phyloP scores from a whole-genome alignment of 2,797 vertebrate species.

The Spinus pinus region DNA sequence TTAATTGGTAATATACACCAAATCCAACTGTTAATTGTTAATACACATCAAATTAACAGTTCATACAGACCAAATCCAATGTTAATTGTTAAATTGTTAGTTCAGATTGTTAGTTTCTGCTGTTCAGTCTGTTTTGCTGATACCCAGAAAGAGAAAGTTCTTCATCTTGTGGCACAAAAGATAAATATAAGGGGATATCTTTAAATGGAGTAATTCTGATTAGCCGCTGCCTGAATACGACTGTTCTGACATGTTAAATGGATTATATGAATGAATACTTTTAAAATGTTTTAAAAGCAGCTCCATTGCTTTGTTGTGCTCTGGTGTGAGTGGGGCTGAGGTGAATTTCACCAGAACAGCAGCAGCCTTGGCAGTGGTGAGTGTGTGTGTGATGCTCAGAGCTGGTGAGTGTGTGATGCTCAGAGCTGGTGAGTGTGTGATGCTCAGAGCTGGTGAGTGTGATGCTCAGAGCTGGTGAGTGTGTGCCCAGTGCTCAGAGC shows the following conservation, averaged over 20 bases:
- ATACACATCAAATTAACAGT: too few relatives aligned
- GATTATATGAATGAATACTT: neutral
- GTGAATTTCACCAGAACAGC: neutral
- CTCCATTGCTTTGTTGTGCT: neutral
- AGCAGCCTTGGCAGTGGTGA: accelerated
- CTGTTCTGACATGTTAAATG: accelerated
- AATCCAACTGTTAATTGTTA: too few relatives aligned
- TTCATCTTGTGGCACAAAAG: neutral
- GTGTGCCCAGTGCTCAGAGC: too few relatives aligned
- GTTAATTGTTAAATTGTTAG: neutral
- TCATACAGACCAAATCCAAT: too few relatives aligned
- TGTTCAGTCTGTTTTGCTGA: neutral
- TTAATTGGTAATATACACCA: too few relatives aligned
- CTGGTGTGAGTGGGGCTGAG: neutral
- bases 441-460: too few relatives aligned
- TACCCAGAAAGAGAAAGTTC: neutral
- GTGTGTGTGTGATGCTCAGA: accelerated
- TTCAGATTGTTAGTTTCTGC: neutral
- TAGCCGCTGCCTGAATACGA: neutral
- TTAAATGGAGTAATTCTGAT: accelerated
- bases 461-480: too few relatives aligned
- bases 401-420: too few relatives aligned
- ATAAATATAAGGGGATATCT: accelerated
- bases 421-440: too few relatives aligned
- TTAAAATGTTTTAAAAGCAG: neutral